Percentiles rank a stretch among this genome's conserved stretches.
phyloP scores from a whole-genome alignment of 2,888 invertebrate species.

The Bellardia bayeri region DNA sequence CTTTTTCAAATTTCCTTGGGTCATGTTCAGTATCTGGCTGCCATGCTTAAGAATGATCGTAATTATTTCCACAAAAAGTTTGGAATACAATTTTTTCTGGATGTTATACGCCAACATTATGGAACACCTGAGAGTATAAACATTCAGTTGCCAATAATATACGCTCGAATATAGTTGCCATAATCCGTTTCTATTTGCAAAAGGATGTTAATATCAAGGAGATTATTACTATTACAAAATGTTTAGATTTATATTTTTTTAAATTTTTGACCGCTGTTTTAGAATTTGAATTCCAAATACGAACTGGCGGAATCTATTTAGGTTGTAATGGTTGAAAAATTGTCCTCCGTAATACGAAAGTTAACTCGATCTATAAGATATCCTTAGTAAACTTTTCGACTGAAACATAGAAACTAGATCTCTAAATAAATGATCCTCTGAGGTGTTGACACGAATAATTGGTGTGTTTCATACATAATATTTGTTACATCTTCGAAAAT shows the following conservation, averaged over 20 bases:
- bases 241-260: conserved; percentile 85
- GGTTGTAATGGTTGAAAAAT: conserved; percentile 85
- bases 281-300: conserved; percentile 84
- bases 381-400: conserved; percentile 80
- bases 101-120: conserved; percentile 86
- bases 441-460: conserved; percentile 85
- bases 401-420: conserved; percentile 74
- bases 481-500: conserved; percentile 75
- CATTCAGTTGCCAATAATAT: conserved; percentile 86
- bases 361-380: conserved; percentile 85
- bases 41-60: conserved; percentile 87
- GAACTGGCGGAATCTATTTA: conserved; percentile 85
- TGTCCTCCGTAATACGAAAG: conserved; percentile 85
- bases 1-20: conserved; percentile 87
- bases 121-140: conserved; percentile 83
- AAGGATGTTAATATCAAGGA: conserved; percentile 86
- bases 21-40: conserved; percentile 87
- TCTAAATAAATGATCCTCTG: conserved; percentile 78
- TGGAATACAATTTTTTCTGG: conserved; percentile 87
- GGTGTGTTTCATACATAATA: conserved; percentile 86
- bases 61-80: conserved; percentile 87
- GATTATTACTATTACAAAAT: conserved; percentile 84
- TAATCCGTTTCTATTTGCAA: conserved; percentile 86
- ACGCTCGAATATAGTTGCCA: conserved; percentile 85
- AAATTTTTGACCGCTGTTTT: conserved; percentile 85